Evolutionary conservation across 2,888 invertebrate species (phyloP), one percentile per base, ranked within the genome.

Genomic region (Eristalis arbustorum): DNA sequence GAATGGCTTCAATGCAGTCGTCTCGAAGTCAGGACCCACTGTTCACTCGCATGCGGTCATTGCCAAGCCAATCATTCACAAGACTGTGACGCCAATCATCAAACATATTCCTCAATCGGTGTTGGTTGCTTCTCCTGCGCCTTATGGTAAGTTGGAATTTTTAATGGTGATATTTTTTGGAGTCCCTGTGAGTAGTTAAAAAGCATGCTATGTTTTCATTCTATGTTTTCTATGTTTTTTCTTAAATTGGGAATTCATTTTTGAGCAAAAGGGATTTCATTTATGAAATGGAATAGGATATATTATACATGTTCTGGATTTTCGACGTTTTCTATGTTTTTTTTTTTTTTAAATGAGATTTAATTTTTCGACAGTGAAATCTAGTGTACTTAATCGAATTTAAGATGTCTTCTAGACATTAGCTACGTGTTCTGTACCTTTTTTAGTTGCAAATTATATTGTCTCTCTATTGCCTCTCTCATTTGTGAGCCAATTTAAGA

Each of bases 1-100:
- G 22, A 90, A 92, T 84, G 93, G 93, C 31, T 93, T 93, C 83
- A 93, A 93, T 88, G 93, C 93, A 2, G 93, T 93, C 42, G 93
- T 93, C 1, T 92, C 93, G 40, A 93, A 93, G 84, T 91, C 92
- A 13, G 93, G 92, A 22, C 93, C 93, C 79, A 92, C 92, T 64
- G 90, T 93, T 56, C 93, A 93, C 81, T 91, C 93, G 6, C 92
- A 91, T 77, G 89, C 91, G 3, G 82, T 92, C 56, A 90, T 92
- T 62, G 90, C 92, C 2, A 91, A 91, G 67, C 92, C 92, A 40
- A 89, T 92, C 83, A 89, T 92, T 75, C 91, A 91, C 14, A 89
- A 89, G 57, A 76, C 88, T 62, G 90, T 91, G 57, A 90, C 90
- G 49, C 91, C 91, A n/a, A 89, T 92, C 37, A 78, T 92, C 61